Percentiles rank a stretch among this genome's conserved stretches.
Evolutionary conservation across 2,113 vertebrate species (phyloP).

Genomic region (Zosterops pallidus): DNA sequence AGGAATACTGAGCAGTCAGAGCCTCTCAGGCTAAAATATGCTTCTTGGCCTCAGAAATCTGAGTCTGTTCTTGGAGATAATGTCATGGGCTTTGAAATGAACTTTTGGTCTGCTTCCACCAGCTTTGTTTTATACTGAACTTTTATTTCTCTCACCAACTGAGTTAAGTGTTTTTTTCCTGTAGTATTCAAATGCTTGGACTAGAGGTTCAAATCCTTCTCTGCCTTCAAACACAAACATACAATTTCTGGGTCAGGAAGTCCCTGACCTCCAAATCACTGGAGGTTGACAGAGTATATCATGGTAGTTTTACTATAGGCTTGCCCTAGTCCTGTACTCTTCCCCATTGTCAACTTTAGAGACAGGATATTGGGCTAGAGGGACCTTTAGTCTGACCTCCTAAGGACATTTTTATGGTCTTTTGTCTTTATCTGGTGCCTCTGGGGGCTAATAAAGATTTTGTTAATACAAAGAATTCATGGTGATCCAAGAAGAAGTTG

Average conservation of each 20-base stretch:
- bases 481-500: constrained; percentile 20
- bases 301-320: background rate
- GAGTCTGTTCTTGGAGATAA: background rate
- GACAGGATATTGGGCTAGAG: background rate
- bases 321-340: background rate
- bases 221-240: constrained; percentile 45
- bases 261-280: constrained; percentile 48
- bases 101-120: constrained; percentile 6
- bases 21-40: background rate
- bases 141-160: constrained; percentile 12
- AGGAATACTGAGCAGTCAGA: background rate
- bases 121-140: background rate
- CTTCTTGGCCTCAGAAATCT: background rate
- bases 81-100: background rate
- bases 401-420: constrained; percentile 15
- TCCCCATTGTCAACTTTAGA: constrained; percentile 14
- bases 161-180: background rate
- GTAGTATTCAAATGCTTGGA: constrained; percentile 10
- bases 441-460: constrained; percentile 35
- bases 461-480: constrained; percentile 7
- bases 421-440: constrained; percentile 48
- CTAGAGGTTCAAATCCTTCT: background rate
- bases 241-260: constrained; percentile 33
- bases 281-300: background rate
- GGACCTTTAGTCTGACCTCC: constrained; percentile 37